A percentile compares a stretch with the other conserved stretches of the same genome.
These are phyloP conservation scores for Dendroctonus ponderosae DNA, from an alignment of 1,140 invertebrate species.

Conservation along the genomic window DNA sequence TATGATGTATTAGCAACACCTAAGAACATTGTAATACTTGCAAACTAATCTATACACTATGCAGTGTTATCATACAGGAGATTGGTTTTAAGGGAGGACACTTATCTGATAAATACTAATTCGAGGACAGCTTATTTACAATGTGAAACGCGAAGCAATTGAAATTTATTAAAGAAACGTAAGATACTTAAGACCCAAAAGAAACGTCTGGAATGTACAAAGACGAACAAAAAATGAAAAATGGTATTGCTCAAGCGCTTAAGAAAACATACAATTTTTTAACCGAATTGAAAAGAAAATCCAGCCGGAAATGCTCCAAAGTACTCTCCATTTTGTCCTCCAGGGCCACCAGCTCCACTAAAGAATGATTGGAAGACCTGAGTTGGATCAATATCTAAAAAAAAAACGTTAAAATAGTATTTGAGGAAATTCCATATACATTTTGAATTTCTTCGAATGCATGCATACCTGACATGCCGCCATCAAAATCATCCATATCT, in stretches of 20 bases:
- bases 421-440: neutral
- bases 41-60: too few species aligned
- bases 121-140: too few species aligned
- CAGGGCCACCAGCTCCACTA: constrained; percentile 51
- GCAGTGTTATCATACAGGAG: too few species aligned
- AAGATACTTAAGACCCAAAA: too few species aligned
- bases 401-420: constrained; percentile 34
- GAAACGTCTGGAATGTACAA: too few species aligned
- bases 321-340: constrained; percentile 52
- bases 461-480: constrained; percentile 51
- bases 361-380: constrained; percentile 81
- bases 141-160: too few species aligned
- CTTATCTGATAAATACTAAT: too few species aligned
- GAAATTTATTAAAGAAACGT: neutral
- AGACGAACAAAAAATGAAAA: too few species aligned
- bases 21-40: too few species aligned
- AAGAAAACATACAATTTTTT: constrained; percentile 42
- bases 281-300: constrained; percentile 69
- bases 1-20: too few species aligned
- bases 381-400: constrained; percentile 73
- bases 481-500: constrained; percentile 66
- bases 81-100: too few species aligned
- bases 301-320: constrained; percentile 56
- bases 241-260: too few species aligned
- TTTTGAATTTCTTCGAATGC: neutral